These are phyloP conservation scores for Crocuta crocuta DNA, from an alignment of 2,113 vertebrate genomes.

Conservation along the genomic window DNA sequence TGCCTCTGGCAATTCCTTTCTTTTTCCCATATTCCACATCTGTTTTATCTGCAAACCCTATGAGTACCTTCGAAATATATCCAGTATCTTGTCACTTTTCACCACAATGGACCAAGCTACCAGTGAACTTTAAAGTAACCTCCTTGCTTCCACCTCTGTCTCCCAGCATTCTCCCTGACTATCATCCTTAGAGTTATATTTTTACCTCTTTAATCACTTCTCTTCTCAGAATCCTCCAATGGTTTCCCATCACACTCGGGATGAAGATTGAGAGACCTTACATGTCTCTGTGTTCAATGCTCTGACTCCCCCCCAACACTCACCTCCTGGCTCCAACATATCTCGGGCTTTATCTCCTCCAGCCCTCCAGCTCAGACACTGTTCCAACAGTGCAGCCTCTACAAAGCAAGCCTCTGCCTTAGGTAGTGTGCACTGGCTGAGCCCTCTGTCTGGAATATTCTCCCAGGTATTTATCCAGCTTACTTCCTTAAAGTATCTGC, in stretches of 20 bases:
- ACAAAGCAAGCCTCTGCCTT: neutral
- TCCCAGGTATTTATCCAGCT: neutral
- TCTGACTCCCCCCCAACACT: no score
- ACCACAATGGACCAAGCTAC: neutral
- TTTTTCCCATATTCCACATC: neutral
- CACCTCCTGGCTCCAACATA: fast-evolving
- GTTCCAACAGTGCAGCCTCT: neutral
- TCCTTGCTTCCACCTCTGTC: neutral
- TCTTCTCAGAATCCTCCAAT: neutral
- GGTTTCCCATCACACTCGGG: neutral
- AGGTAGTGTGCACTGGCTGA: neutral
- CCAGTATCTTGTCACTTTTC: neutral
- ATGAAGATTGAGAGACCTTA: neutral
- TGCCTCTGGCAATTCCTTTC: no score
- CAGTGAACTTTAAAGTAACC: neutral
- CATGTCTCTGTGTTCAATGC: neutral
- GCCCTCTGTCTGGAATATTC: neutral
- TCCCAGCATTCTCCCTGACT: neutral
- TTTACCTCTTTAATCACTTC: neutral
- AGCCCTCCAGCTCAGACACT: neutral
- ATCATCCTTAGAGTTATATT: neutral
- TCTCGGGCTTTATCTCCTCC: neutral
- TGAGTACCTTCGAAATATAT: neutral
- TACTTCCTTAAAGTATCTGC: neutral
- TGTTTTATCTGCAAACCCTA: neutral